These are phyloP conservation scores for Sparidentex hasta DNA, from an alignment of 2,797 vertebrate genomes.

Conservation along the genomic window DNA sequence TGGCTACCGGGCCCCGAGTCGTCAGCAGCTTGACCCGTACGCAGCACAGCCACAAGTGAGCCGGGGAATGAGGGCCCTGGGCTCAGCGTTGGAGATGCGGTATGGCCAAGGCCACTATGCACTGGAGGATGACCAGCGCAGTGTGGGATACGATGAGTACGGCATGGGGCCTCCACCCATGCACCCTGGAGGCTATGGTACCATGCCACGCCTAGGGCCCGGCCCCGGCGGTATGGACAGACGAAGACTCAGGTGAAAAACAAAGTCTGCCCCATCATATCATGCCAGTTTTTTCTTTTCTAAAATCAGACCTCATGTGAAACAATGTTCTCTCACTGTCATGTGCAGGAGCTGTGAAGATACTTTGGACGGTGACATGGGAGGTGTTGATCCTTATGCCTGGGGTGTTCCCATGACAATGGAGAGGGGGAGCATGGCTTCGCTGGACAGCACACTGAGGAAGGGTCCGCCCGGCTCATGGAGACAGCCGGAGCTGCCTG, in stretches of 20 bases:
- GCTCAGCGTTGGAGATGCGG: constrained; percentile 90
- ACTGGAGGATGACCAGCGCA: constrained; percentile 95
- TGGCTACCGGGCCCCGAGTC: constrained; percentile 92
- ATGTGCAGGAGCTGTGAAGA: constrained; percentile 94
- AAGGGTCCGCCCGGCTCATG: constrained; percentile 89
- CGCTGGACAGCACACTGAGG: constrained; percentile 94
- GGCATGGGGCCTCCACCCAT: constrained; percentile 86
- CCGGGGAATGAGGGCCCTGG: constrained; percentile 85
- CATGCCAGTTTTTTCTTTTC: too few relatives aligned
- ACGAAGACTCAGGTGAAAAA: constrained; percentile 77
- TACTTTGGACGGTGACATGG: constrained; percentile 91
- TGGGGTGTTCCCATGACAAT: constrained; percentile 92
- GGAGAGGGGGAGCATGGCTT: constrained; percentile 95
- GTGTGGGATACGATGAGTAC: constrained; percentile 94
- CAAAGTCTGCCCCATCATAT: constrained; percentile 45
- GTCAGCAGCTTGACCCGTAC: constrained; percentile 84
- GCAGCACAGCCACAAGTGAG: constrained; percentile 89
- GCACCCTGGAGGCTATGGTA: constrained; percentile 90
- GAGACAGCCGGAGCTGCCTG: constrained; percentile 96
- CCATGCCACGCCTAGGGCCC: constrained; percentile 87
- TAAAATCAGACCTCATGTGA: background rate
- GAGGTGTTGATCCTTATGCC: constrained; percentile 88
- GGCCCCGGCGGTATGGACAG: constrained; percentile 74
- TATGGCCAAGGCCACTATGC: constrained; percentile 91
- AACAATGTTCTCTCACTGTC: background rate